Evolutionary conservation across 2,888 invertebrate genomes (phyloP).

Genomic region (Apamea epomidion): DNA sequence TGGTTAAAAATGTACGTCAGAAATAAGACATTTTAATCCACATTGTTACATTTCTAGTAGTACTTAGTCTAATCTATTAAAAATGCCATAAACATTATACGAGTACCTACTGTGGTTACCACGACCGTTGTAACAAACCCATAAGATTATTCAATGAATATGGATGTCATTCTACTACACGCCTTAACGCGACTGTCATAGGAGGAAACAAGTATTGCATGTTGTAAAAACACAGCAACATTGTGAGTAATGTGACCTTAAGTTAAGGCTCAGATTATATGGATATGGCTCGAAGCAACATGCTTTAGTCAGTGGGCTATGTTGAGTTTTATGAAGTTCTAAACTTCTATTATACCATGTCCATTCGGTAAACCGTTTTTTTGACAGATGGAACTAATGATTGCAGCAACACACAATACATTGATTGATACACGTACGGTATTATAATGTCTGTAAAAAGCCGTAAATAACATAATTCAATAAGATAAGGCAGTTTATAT

Average conservation of each 20-base stretch:
- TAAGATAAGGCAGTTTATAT: too few species aligned
- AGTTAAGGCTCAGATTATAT: constrained; percentile 13
- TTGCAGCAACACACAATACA: too few species aligned
- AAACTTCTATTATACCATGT: too few species aligned
- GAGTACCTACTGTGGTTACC: constrained; percentile 1
- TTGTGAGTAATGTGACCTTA: constrained; percentile 31
- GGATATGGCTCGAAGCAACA: constrained; percentile 14
- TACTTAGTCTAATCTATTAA: background rate
- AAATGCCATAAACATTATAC: constrained; percentile 26
- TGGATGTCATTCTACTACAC: constrained; percentile 26
- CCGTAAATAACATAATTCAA: too few species aligned
- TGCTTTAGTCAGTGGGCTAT: background rate
- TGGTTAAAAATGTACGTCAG: background rate
- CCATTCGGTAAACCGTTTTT: too few species aligned
- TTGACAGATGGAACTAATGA: too few species aligned
- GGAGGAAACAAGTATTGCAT: background rate
- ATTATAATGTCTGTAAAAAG: too few species aligned
- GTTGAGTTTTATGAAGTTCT: too few species aligned
- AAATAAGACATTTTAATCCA: background rate
- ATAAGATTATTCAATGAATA: constrained; percentile 45
- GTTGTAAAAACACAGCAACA: constrained; percentile 20
- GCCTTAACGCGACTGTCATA: constrained; percentile 8
- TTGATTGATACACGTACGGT: too few species aligned
- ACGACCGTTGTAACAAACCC: constrained; percentile 24
- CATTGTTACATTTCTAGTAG: background rate